Evolutionary conservation across 2,888 invertebrate species (phyloP).

Genomic region (Watsonalla cultraria): DNA sequence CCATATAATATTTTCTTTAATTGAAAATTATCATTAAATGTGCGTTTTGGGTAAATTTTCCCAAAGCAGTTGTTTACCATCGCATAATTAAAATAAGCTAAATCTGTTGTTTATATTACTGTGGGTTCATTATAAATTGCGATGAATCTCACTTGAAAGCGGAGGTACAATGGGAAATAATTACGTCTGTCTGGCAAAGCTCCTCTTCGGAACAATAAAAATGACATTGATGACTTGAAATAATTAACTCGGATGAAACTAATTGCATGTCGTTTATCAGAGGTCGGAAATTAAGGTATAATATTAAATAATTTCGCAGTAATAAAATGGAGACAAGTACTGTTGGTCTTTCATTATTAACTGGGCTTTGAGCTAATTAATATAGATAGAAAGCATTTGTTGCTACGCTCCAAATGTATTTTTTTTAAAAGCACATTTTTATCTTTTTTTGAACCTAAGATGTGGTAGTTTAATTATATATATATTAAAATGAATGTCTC

Average conservation of each 20-base stretch:
- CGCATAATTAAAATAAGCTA: too few relatives aligned
- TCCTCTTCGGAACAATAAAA: slow-evolving; percentile 17
- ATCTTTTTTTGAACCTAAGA: too few relatives aligned
- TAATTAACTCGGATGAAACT: slow-evolving; percentile 19
- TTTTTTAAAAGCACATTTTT: too few relatives aligned
- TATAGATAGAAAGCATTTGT: background rate
- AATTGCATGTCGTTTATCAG: background rate
- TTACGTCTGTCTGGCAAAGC: slow-evolving; percentile 24
- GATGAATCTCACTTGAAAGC: slow-evolving; percentile 28
- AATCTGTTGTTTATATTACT: background rate
- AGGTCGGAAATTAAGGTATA: background rate
- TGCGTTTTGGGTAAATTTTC: too few relatives aligned
- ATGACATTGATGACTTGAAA: slow-evolving; percentile 14
- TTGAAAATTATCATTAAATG: too few relatives aligned
- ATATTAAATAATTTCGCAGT: background rate
- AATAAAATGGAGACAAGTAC: background rate
- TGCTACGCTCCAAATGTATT: background rate
- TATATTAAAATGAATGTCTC: too few relatives aligned
- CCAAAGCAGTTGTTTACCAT: too few relatives aligned
- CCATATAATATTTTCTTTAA: too few relatives aligned
- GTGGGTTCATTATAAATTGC: slow-evolving; percentile 18
- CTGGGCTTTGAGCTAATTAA: background rate
- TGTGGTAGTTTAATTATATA: too few relatives aligned
- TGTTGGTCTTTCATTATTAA: background rate
- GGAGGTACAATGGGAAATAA: slow-evolving; percentile 6